These are phyloP conservation scores for Drosophila lacicola DNA, from an alignment of 2,888 invertebrate species.

Conservation along the genomic window DNA sequence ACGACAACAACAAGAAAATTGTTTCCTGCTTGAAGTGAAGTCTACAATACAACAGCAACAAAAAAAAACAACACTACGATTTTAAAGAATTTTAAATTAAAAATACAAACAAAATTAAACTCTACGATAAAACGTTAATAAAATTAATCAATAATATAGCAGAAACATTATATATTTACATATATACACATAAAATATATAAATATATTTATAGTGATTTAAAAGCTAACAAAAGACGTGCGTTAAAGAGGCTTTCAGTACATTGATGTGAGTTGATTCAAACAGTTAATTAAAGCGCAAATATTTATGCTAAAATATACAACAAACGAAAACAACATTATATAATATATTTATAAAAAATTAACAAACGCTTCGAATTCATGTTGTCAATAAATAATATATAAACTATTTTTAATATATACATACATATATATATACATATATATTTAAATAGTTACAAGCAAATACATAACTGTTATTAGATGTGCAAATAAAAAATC, in stretches of 20 bases:
- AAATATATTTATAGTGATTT: conserved; percentile 25
- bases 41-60: conserved; percentile 48
- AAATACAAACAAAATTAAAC: conserved; percentile 25
- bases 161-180: conserved; percentile 32
- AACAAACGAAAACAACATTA: conserved; percentile 14
- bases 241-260: conserved; percentile 73
- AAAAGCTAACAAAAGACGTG: conserved; percentile 51
- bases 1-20: conserved; percentile 34
- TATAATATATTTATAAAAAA: conserved; percentile 15
- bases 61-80: conserved; percentile 51
- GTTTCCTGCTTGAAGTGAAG: conserved; percentile 66
- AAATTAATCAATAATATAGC: conserved; percentile 37
- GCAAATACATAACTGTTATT: conserved; percentile 37
- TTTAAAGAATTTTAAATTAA: conserved; percentile 53
- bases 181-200: conserved; percentile 36
- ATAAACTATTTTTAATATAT: conserved; percentile 53
- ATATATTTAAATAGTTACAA: conserved; percentile 16
- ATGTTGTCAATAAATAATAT: conserved; percentile 46
- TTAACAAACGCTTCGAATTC: conserved; percentile 45
- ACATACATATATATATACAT: conserved; percentile 27
- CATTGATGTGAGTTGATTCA: conserved; percentile 59
- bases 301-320: conserved; percentile 50
- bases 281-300: conserved; percentile 44
- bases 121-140: conserved; percentile 3
- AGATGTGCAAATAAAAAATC: conserved; percentile 31